These are phyloP conservation scores for Punctoribates punctum DNA, from an alignment of 2,888 invertebrate species.

Conservation along the genomic window DNA sequence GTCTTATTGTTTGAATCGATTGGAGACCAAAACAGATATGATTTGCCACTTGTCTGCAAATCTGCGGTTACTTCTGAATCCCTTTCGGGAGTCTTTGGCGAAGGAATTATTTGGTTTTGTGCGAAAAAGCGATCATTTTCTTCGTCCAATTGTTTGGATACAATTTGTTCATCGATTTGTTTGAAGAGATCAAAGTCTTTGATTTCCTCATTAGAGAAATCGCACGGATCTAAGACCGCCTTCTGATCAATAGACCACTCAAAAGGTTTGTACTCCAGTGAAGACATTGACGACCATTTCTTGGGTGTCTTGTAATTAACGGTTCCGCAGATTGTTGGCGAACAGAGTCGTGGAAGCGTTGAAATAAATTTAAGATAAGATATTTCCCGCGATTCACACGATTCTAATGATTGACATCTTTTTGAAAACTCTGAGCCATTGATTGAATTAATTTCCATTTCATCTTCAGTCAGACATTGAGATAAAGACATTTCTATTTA, in stretches of 20 bases:
- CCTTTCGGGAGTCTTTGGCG: constrained; percentile 23
- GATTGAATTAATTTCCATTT: not conserved
- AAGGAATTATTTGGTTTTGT: constrained; percentile 35
- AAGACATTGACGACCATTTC: not conserved
- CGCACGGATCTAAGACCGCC: constrained; percentile 40
- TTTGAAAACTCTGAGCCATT: not conserved
- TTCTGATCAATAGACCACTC: constrained; percentile 43
- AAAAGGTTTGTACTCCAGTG: not conserved
- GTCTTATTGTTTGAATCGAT: not conserved
- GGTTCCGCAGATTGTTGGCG: constrained; percentile 35
- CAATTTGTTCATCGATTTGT: constrained; percentile 23
- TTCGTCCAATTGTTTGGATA: constrained; percentile 15
- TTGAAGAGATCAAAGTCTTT: not conserved
- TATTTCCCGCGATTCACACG: not conserved
- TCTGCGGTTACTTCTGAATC: not conserved
- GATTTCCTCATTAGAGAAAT: constrained; percentile 33
- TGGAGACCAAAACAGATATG: not conserved
- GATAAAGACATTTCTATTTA: too few species aligned
- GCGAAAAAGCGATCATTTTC: constrained; percentile 39
- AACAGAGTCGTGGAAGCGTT: constrained; percentile 8
- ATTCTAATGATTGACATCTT: too few species aligned
- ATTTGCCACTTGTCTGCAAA: too few species aligned
- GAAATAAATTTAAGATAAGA: constrained; percentile 19
- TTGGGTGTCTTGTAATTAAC: constrained; percentile 28
- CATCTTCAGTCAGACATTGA: too few species aligned